A percentile compares a stretch with the other conserved stretches of the same genome.
These are phyloP conservation scores for Erythrocercus mccallii DNA, from an alignment of 2,113 vertebrate species.

Conservation along the genomic window DNA sequence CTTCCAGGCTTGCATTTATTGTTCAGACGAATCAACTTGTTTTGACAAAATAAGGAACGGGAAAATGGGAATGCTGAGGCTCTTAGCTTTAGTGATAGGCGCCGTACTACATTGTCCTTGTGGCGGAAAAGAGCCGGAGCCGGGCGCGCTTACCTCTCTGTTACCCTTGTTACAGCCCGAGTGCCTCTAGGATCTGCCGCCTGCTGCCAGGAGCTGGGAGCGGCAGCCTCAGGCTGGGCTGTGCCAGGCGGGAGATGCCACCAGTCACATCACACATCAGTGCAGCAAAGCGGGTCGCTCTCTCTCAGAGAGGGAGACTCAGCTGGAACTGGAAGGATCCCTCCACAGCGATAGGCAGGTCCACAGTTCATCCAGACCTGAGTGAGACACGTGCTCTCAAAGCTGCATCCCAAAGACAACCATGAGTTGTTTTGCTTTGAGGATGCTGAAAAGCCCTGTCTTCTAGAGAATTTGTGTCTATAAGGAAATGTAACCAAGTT, in stretches of 20 bases:
- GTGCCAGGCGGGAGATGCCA: background rate
- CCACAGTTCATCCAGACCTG: background rate
- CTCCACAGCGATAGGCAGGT: accelerated
- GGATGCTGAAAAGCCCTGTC: background rate
- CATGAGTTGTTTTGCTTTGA: background rate
- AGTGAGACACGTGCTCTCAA: background rate
- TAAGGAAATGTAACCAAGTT: background rate
- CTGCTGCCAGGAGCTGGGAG: background rate
- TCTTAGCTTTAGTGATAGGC: background rate
- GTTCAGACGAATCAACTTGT: background rate
- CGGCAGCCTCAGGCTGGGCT: background rate
- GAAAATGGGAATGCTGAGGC: background rate
- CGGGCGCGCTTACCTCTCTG: background rate
- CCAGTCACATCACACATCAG: accelerated
- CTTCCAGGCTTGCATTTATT: background rate
- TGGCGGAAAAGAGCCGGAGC: background rate
- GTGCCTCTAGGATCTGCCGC: conserved; percentile 65
- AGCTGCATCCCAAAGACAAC: background rate
- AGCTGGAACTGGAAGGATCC: background rate
- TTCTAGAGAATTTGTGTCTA: background rate
- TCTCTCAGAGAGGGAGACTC: background rate
- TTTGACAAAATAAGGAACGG: background rate
- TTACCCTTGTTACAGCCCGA: background rate
- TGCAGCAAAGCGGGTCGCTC: background rate
- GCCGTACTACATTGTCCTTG: accelerated